Evolutionary conservation across 2,797 vertebrate genomes (phyloP).

Genomic region (Sebastes miniatus): DNA sequence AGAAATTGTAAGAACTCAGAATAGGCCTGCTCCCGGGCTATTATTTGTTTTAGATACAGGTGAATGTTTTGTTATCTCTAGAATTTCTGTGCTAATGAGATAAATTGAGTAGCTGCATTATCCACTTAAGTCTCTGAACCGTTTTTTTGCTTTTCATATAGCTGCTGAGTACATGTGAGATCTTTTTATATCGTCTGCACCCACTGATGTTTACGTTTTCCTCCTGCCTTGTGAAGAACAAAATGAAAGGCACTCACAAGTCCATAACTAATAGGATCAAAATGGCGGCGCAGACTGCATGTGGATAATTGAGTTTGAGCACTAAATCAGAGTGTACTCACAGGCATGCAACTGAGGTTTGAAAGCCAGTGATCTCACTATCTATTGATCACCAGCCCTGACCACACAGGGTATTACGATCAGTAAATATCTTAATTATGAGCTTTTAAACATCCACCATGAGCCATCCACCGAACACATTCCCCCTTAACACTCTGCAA

Average conservation of each 20-base stretch:
- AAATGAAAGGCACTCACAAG: slow-evolving; percentile 65
- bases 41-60: slow-evolving; percentile 46
- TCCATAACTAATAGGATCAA: slow-evolving; percentile 73
- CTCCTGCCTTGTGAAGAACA: slow-evolving; percentile 29
- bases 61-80: slow-evolving; percentile 40
- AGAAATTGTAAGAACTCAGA: slow-evolving; percentile 29
- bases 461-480: not conserved
- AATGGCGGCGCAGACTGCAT: slow-evolving; percentile 54
- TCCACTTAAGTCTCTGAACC: slow-evolving; percentile 39
- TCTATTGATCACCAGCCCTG: slow-evolving; percentile 22
- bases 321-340: slow-evolving; percentile 43
- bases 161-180: not conserved
- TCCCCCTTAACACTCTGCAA: slow-evolving; percentile 8
- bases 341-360: not conserved
- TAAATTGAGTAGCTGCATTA: slow-evolving; percentile 40
- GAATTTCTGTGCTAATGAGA: slow-evolving; percentile 42
- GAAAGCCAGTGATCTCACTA: slow-evolving; percentile 16
- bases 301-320: slow-evolving; percentile 64
- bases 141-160: not conserved
- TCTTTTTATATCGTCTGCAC: not conserved
- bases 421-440: slow-evolving; percentile 4
- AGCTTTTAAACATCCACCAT: slow-evolving; percentile 6
- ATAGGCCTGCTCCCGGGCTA: slow-evolving; percentile 18
- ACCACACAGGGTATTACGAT: slow-evolving; percentile 4
- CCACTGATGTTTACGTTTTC: slow-evolving; percentile 20